Percentiles rank a stretch among this genome's conserved stretches.
phyloP scores from a whole-genome alignment of 23 tunicate species.

The Ciona savignyi region DNA sequence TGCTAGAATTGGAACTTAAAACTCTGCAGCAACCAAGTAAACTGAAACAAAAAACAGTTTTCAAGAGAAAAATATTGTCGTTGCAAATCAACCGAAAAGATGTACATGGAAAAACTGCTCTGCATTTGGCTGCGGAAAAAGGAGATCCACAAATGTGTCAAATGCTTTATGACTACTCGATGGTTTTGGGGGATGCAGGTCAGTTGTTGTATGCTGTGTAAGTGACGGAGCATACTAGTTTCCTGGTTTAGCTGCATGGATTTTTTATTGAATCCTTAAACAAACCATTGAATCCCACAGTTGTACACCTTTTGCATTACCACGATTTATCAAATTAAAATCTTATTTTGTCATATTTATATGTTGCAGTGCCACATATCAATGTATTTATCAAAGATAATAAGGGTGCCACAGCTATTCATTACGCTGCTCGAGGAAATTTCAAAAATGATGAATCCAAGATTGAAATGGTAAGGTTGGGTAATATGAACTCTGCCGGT shows the following conservation, averaged over 20 bases:
- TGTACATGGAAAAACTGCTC: background rate
- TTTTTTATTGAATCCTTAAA: no score
- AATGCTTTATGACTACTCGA: background rate
- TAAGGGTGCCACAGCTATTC: conserved; percentile 29
- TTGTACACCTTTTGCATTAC: no score
- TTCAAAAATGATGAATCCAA: background rate
- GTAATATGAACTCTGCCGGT: no score
- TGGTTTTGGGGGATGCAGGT: background rate
- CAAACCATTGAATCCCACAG: no score
- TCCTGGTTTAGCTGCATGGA: background rate
- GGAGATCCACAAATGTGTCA: background rate
- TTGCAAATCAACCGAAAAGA: background rate
- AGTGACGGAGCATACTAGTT: background rate
- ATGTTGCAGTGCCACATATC: background rate
- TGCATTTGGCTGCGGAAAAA: background rate
- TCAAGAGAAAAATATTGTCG: background rate
- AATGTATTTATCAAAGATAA: conserved; percentile 7
- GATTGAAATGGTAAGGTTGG: background rate
- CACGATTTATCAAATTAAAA: no score
- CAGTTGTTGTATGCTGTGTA: background rate
- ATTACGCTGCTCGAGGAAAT: conserved; percentile 19
- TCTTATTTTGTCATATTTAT: no score
- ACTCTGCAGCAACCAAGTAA: background rate
- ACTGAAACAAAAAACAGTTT: background rate
- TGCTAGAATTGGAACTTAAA: background rate